A percentile compares a stretch with the other conserved stretches of the same genome.
phyloP scores from a whole-genome alignment of 2,113 vertebrate species.

The Chascanopsetta lugubris region DNA sequence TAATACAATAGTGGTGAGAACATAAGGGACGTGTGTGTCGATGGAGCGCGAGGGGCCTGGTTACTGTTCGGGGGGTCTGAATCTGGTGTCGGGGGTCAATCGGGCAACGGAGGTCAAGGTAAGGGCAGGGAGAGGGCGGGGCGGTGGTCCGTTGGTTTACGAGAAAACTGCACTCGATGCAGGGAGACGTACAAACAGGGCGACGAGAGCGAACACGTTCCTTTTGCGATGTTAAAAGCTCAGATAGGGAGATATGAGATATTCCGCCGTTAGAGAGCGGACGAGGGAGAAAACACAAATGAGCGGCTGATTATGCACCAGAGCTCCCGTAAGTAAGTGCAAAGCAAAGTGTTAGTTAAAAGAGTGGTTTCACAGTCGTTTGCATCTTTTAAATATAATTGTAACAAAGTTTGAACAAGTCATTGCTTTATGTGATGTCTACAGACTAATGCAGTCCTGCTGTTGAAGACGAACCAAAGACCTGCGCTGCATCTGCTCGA shows the following conservation, averaged over 20 bases:
- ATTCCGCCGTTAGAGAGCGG: constrained; percentile 13
- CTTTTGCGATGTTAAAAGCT: neutral
- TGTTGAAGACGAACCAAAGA: neutral
- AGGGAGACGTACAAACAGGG: neutral
- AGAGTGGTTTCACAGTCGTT: constrained; percentile 31
- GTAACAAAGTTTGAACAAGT: neutral
- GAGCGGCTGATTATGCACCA: constrained; percentile 57
- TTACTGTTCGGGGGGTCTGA: too few species aligned
- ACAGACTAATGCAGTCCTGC: neutral
- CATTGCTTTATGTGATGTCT: neutral
- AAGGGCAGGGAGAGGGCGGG: neutral
- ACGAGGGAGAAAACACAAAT: constrained; percentile 13
- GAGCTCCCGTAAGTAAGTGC: constrained; percentile 27
- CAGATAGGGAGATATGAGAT: too few species aligned
- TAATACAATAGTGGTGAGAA: neutral
- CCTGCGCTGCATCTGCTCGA: constrained; percentile 35
- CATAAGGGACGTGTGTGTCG: neutral
- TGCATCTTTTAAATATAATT: constrained; percentile 27
- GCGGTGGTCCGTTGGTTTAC: too few species aligned
- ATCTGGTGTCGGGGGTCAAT: too few species aligned
- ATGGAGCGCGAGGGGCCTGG: neutral
- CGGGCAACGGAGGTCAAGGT: too few species aligned
- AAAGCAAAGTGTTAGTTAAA: constrained; percentile 46
- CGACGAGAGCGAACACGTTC: neutral
- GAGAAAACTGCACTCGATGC: too few species aligned